phyloP scores from a whole-genome alignment of 2,113 vertebrate species.

The Vombatus ursinus region DNA sequence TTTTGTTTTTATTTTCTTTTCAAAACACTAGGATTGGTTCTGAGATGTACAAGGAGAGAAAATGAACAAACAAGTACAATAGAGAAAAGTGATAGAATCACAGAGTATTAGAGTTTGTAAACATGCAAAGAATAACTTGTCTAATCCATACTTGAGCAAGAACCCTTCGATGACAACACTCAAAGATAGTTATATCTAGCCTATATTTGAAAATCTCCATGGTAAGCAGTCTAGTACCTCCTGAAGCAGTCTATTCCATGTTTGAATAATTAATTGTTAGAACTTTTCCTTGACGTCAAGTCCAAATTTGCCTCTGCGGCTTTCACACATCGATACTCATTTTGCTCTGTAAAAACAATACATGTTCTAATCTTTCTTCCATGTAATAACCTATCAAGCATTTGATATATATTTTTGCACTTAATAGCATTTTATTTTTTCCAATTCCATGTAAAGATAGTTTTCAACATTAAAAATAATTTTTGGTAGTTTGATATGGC shows the following conservation, averaged over 20 bases:
- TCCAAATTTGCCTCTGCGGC: not conserved
- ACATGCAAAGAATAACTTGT: no score
- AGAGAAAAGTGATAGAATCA: no score
- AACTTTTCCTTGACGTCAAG: not conserved
- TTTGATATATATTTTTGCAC: no score
- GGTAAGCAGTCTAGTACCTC: not conserved
- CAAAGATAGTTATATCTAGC: not conserved
- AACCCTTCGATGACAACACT: not conserved
- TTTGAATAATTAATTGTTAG: not conserved
- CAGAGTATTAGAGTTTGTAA: no score
- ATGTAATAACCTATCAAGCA: not conserved
- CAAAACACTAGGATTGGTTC: no score
- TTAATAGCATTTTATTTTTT: no score
- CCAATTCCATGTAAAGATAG: no score
- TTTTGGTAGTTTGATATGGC: no score
- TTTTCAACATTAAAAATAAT: no score
- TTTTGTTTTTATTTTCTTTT: no score
- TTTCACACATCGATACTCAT: not conserved
- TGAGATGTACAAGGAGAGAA: no score
- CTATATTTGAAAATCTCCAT: not conserved
- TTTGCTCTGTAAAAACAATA: not conserved
- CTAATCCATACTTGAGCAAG: not conserved
- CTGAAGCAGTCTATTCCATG: not conserved
- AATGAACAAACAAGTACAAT: no score
- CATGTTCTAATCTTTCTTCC: not conserved